Conservation (phyloP, 1,140 invertebrate genomes). For the Anoplolepis gracilipes region DNA sequence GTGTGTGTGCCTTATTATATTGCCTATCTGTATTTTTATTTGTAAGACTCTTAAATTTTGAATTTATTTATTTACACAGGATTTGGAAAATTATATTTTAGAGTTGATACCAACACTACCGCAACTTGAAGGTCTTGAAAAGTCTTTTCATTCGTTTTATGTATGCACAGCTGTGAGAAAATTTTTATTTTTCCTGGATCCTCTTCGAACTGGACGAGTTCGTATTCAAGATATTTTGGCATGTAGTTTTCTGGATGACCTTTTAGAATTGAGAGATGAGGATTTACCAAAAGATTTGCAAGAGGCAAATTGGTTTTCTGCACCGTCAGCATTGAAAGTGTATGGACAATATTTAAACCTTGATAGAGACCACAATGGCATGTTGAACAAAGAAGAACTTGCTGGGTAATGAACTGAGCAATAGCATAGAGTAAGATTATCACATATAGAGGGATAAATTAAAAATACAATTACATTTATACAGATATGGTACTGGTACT, state of each 20-base stretch:
- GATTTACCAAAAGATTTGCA: conserved; percentile 93
- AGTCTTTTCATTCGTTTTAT: conserved; percentile 98
- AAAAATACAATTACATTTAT: conserved; percentile 63
- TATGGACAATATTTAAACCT: conserved; percentile 98
- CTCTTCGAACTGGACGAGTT: conserved; percentile 94
- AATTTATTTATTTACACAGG: conserved; percentile 87
- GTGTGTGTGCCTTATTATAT: no score
- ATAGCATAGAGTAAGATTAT: background rate
- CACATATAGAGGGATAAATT: conserved; percentile 13
- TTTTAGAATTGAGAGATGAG: conserved; percentile 94
- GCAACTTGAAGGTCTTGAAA: conserved; percentile 95
- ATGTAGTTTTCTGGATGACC: conserved; percentile 96
- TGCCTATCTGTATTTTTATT: conserved; percentile 48
- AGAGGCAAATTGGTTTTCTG: conserved; percentile 98
- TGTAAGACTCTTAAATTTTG: conserved; percentile 13
- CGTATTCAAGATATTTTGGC: conserved; percentile 96
- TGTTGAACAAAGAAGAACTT: conserved; percentile 96
- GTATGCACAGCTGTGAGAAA: conserved; percentile 97
- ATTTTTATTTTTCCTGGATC: conserved; percentile 98
- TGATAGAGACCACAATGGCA: conserved; percentile 97
- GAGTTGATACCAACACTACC: conserved; percentile 96
- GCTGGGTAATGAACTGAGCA: conserved; percentile 87
- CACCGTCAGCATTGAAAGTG: conserved; percentile 94
- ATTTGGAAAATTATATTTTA: conserved; percentile 97
- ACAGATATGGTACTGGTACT: conserved; percentile 95